Conservation (phyloP, 2,797 vertebrate genomes). For the Diplodus sargus region DNA sequence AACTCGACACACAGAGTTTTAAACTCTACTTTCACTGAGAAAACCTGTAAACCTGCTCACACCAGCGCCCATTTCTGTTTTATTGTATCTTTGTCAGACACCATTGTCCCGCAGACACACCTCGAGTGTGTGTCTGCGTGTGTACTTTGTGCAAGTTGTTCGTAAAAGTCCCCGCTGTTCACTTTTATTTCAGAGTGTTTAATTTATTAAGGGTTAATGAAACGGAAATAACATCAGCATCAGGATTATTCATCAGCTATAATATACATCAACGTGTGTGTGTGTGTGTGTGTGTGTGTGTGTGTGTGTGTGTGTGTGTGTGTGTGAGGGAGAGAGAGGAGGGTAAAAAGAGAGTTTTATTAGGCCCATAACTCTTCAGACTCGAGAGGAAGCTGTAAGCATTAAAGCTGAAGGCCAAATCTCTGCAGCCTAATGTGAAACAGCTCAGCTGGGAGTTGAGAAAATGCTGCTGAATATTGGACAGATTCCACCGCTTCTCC, state of each 20-base stretch:
- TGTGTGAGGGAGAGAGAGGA: neutral
- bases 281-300: constrained; percentile 8
- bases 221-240: constrained; percentile 71
- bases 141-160: constrained; percentile 15
- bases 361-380: constrained; percentile 73
- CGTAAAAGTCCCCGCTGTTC: constrained; percentile 33
- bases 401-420: constrained; percentile 73
- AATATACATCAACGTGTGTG: constrained; percentile 47
- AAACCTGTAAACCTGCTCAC: no score
- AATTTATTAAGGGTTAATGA: constrained; percentile 76
- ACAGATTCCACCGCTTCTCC: constrained; percentile 23
- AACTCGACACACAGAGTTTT: no score
- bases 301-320: constrained; percentile 16
- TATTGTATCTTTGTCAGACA: neutral
- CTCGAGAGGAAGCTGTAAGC: constrained; percentile 68
- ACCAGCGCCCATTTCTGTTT: no score
- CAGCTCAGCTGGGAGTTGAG: constrained; percentile 52
- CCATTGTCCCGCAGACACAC: neutral
- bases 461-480: constrained; percentile 33
- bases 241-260: constrained; percentile 63
- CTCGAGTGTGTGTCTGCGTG: neutral
- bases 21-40: no score
- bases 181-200: constrained; percentile 47
- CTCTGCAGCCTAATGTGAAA: constrained; percentile 62
- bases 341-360: constrained; percentile 67